Evolutionary conservation across 35 echinoderm and acorn worm species (phyloP), one percentile per base, ranked within the genome.

Genomic region (Diadema setosum): DNA sequence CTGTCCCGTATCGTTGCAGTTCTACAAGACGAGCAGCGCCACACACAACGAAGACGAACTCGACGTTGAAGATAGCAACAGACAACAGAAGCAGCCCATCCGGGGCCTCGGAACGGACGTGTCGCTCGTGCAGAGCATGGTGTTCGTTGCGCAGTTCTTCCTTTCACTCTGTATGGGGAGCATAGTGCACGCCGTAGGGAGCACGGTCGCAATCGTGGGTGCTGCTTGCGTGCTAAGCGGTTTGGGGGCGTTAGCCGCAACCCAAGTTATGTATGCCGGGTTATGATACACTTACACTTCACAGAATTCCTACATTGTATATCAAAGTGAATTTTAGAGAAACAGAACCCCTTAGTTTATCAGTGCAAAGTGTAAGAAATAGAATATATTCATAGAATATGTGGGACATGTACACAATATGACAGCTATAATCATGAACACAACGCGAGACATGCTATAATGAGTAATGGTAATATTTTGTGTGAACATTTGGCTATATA

Each of bases 61-160:
- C 1, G 73, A 78, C 34, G 20, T 35, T 21, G 73, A 78, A 36
- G 73, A 78, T 21, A 34, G 8, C 49, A 63, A 58, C 33, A 74
- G 58, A 76, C 83, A 75, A 24, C 46, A 41, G 8, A 57, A 89
- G 24, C 92, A 94, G 46, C 84, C 2, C 73, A 78, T 99, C 30
- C 81, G 96, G 18, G 96, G 96, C 25, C 82, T 99, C 0, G 96
- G 96, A 25, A 99, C 96, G 5, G 96, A 99, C 63, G 86, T 99
- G 5, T 69, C 96, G 16, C 70, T 99, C 7, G 50, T 99, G 0
- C 96, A 99, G 75, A 94, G 96, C 37, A 99, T 99, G 96, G 96
- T 99, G 3, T 99, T 99, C 82, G 59, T 95, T 8, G 96, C 93
- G 3, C 96, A 99, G 75, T 94, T 99, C 65, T 39, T 86, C 26